Conservation (phyloP, 2,113 vertebrate species). For the Zeus faber region DNA sequence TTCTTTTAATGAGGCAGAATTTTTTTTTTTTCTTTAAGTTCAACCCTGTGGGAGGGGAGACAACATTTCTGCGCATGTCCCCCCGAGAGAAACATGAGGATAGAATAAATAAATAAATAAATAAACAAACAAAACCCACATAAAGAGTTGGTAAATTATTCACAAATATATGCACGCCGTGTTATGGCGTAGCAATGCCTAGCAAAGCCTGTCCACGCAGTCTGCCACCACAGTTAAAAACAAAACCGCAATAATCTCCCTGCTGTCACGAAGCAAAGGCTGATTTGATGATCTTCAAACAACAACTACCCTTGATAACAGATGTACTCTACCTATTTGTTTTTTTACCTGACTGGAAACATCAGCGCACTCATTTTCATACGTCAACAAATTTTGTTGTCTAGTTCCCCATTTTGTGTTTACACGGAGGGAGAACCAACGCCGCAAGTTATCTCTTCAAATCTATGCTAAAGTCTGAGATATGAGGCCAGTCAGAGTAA, state of each 20-base stretch:
- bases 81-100: slow-evolving; percentile 44
- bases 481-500: slow-evolving; percentile 38
- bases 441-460: slow-evolving; percentile 3
- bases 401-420: slow-evolving; percentile 47
- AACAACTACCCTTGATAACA: slow-evolving; percentile 22
- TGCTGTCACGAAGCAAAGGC: slow-evolving; percentile 42
- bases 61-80: slow-evolving; percentile 53
- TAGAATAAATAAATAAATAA: slow-evolving; percentile 45
- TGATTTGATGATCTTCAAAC: slow-evolving; percentile 17
- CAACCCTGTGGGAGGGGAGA: slow-evolving; percentile 57
- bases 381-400: slow-evolving; percentile 36
- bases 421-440: slow-evolving; percentile 31
- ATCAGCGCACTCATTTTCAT: slow-evolving; percentile 51
- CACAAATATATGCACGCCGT: slow-evolving; percentile 50
- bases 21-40: slow-evolving; percentile 59
- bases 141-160: slow-evolving; percentile 66
- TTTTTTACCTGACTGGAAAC: no score
- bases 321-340: slow-evolving; percentile 24
- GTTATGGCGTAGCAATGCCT: slow-evolving; percentile 44
- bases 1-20: slow-evolving; percentile 63
- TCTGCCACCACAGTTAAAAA: slow-evolving; percentile 26
- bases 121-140: slow-evolving; percentile 33
- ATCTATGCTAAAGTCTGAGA: neutral
- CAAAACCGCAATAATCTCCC: slow-evolving; percentile 26
- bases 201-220: slow-evolving; percentile 41